These are phyloP conservation scores for Calliopum simillimum DNA, from an alignment of 2,888 invertebrate genomes.

Conservation along the genomic window DNA sequence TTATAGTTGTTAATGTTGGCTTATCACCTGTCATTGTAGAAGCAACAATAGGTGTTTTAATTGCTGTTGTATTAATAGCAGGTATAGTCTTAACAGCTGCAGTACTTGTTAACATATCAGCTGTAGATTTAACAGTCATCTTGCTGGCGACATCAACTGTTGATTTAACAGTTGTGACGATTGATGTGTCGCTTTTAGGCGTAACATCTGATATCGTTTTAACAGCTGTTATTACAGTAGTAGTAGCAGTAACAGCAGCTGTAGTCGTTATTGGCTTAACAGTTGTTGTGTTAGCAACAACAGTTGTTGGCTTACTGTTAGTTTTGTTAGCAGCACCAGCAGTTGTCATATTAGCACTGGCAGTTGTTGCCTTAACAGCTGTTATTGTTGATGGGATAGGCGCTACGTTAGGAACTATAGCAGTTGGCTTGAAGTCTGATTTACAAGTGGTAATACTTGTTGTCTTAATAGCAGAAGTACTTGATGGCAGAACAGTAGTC, in stretches of 20 bases:
- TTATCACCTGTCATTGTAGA: conserved; percentile 42
- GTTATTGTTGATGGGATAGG: no score
- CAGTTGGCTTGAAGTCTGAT: no score
- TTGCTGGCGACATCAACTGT: background rate
- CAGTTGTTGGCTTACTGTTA: conserved; percentile 32
- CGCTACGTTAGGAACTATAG: no score
- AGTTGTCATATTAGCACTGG: conserved; percentile 31
- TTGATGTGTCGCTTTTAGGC: background rate
- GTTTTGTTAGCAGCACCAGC: conserved; percentile 3
- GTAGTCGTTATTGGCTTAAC: conserved; percentile 1
- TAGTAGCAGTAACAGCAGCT: conserved; percentile 13
- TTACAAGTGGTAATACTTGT: no score
- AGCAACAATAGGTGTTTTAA: conserved; percentile 25
- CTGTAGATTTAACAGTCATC: background rate
- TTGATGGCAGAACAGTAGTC: no score
- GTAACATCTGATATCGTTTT: background rate
- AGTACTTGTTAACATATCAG: background rate
- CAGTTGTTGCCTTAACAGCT: conserved; percentile 37
- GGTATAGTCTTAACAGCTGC: conserved; percentile 20
- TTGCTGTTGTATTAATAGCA: conserved; percentile 16
- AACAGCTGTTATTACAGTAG: conserved; percentile 15
- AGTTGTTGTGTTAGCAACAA: conserved; percentile 17
- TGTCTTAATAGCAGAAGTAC: no score
- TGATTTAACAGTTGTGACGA: background rate
- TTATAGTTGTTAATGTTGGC: conserved; percentile 39